Base-by-base conservation (phyloP, 2,113 vertebrate species). In the Perca flavescens region DNA sequence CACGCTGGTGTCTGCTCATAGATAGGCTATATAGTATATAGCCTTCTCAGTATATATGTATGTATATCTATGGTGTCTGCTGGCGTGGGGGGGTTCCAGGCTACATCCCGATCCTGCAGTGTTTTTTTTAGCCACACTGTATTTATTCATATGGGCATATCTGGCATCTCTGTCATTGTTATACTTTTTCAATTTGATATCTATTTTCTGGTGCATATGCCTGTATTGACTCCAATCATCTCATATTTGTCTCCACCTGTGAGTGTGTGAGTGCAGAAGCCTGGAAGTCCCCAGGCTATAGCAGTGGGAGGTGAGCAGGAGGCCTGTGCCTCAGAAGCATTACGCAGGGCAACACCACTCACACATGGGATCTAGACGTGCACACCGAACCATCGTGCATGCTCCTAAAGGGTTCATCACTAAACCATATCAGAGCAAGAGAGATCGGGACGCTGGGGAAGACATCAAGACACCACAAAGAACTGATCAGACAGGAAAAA, bases 221-320 rank as follows among this genome's bases (percentile, higher is more conserved):
- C 28, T 6, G n/a, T 67, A 65, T 71, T 36, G 66, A 84, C 56
- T 83, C 40, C 52, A n/a, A 62, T 74, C 62, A 77, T 58, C 47
- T 73, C 54, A 72, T 58, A 61, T 84, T 71, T 90, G 78, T 75
- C 65, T 86, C 58, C 57, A 82, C 78, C 80, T 79, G 70, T 71
- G 70, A 62, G 74, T 62, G 85, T 76, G 74, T 67, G 70, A 57
- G 67, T 82, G 80, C 43, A 61, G 60, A 12, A 71, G 76, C 61
- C 62, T 65, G 57, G 36, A 87, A 76, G 71, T 90, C 87, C 80
- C 83, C 78, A 65, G 89, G 88, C 88, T 88, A 75, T 50, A 79
- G 79, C 72, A 84, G 90, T 87, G 79, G 87, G 87, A 88, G 89
- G 86, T 83, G 76, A 88, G 75, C 81, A 82, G 81, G 68, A 91